Percentiles rank a stretch among this genome's conserved stretches.
Conservation (phyloP, 2,888 invertebrate genomes). For the Ennomos quercinarius region DNA sequence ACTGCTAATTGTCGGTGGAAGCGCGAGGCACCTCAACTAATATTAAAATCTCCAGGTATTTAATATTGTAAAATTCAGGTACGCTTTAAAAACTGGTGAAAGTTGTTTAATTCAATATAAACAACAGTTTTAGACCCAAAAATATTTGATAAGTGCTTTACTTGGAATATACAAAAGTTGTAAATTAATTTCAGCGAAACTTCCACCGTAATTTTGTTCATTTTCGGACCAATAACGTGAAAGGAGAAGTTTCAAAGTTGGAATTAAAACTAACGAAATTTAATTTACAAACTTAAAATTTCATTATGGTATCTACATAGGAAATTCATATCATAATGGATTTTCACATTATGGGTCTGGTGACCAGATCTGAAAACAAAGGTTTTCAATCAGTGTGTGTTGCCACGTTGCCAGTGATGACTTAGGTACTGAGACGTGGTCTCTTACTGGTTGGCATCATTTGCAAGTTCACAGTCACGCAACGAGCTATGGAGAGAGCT, state of each 20-base stretch:
- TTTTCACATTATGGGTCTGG: not conserved
- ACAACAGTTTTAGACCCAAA: conserved; percentile 2
- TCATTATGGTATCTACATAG: conserved; percentile 1
- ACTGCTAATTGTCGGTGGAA: no score
- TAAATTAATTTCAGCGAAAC: conserved; percentile 27
- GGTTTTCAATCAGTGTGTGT: no score
- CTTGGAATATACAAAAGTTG: conserved; percentile 18
- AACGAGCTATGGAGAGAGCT: no score
- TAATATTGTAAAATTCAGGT: no score
- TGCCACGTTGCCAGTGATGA: no score
- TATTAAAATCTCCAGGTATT: no score
- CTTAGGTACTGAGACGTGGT: no score
- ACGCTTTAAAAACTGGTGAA: no score
- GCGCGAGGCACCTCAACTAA: no score
- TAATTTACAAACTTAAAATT: conserved; percentile 24
- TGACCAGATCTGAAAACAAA: no score
- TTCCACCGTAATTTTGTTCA: conserved; percentile 27
- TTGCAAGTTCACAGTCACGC: no score
- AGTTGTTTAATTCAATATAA: conserved; percentile 5
- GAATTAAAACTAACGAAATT: conserved; percentile 25
- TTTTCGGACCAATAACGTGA: conserved; percentile 31
- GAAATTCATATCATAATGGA: conserved; percentile 9
- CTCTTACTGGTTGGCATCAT: no score
- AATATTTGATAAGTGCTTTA: conserved; percentile 16
- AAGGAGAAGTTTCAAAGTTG: conserved; percentile 25